Evolutionary conservation across 92 coral and sea anemone genomes (phyloP).

Genomic region (Metridium senile): DNA sequence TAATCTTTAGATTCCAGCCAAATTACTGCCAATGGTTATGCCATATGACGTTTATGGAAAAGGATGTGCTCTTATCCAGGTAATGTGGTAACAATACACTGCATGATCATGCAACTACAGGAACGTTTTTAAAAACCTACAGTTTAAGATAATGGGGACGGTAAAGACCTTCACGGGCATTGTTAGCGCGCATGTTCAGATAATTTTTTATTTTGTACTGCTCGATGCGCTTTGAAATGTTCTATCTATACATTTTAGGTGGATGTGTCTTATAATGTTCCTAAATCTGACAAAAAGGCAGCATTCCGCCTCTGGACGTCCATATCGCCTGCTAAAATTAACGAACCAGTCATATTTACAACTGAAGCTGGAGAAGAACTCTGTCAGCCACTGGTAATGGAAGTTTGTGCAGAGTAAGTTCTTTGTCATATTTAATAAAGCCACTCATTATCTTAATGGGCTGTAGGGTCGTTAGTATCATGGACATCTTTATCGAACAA

Average conservation of each 20-base stretch:
- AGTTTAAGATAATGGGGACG: too few species aligned
- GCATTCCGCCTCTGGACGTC: background rate
- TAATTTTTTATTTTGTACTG: too few species aligned
- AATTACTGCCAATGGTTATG: constrained; percentile 53
- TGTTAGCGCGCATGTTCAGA: too few species aligned
- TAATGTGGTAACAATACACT: background rate
- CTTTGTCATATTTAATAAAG: background rate
- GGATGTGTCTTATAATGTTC: constrained; percentile 82
- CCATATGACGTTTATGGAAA: constrained; percentile 53
- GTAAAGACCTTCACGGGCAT: too few species aligned
- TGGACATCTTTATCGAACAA: background rate
- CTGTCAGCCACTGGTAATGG: constrained; percentile 76
- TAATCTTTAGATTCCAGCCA: constrained; percentile 50
- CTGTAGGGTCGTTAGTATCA: too few species aligned
- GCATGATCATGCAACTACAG: background rate
- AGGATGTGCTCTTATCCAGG: constrained; percentile 92
- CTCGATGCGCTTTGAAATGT: too few species aligned
- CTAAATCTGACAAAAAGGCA: background rate
- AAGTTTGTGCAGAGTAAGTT: constrained; percentile 68
- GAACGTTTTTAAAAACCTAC: too few species aligned
- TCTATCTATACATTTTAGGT: constrained; percentile 55
- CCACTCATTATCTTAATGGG: too few species aligned
- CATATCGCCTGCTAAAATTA: background rate
- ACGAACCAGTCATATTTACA: background rate
- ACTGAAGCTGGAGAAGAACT: constrained; percentile 67